Base-by-base conservation (phyloP, 1,140 invertebrate genomes). In the Belonocnema kinseyi region DNA sequence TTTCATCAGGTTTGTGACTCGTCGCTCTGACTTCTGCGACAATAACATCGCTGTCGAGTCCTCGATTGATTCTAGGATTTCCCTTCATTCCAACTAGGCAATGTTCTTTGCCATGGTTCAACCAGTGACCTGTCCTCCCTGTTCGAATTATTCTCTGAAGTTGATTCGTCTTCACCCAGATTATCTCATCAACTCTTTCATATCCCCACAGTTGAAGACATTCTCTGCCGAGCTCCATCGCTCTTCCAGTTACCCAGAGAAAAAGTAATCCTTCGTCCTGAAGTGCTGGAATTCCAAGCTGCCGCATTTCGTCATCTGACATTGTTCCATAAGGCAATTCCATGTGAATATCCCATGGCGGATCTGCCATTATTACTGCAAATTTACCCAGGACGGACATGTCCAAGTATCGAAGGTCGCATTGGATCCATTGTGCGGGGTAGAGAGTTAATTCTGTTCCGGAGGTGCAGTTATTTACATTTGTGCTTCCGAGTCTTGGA, bases 151-250 rank as follows among this genome's bases (percentile, higher is more conserved):
- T 99, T 80, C 98, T 92, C 89, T 99, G 98, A 77, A 99, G 90
- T 87, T 99, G 98, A 92, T 99, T 99, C 0, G 98, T 99, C 92
- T 99, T 99, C 4, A 99, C 98, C 98, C 98, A 99, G 83, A 99
- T 99, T 12, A 99, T 94, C 89, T 99, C 98, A 89, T 99, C 98
- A 2, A 98, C 97, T 77, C 98, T 92, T 88, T 99, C 97, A 88
- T 99, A 99, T 10, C 98, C 98, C 97, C 96, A 99, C 1, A 98
- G 88, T 83, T 97, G 95, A 5, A 99, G 91, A 86, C 97, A 98
- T 87, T 99, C 97, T 51, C 97, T 92, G 0, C 98, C 98, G 11
- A 99, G 90, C 90, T 99, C 98, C 98, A 99, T 99, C 0, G 98
- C 98, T 87, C 98, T 94, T 56, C 98, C 98, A 17, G 98, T 99